Percentiles rank a stretch among this genome's conserved stretches.
Evolutionary conservation across 2,888 invertebrate species (phyloP).

Genomic region (Drosophila borborema): DNA sequence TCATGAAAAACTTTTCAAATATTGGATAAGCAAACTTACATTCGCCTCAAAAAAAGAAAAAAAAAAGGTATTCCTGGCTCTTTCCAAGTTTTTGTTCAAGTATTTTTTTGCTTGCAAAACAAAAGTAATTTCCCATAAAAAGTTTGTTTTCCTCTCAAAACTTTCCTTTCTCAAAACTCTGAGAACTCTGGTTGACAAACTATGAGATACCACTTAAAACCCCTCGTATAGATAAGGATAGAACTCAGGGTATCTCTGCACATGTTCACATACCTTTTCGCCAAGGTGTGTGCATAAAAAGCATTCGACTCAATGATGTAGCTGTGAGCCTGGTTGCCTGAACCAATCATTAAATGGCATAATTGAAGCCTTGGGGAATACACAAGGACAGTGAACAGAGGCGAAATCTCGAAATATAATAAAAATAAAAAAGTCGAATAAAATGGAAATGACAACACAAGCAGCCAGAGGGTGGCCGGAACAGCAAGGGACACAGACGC

Average conservation of each 20-base stretch:
- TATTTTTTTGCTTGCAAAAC: not conserved
- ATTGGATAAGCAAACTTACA: not conserved
- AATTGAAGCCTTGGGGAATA: constrained; percentile 73
- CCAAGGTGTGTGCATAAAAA: constrained; percentile 8
- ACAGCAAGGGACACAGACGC: constrained; percentile 28
- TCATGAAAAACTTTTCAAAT: not conserved
- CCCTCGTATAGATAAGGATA: not conserved
- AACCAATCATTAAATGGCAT: constrained; percentile 77
- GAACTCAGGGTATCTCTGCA: not conserved
- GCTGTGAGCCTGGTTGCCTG: constrained; percentile 21
- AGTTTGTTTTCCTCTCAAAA: not conserved
- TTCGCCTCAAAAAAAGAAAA: no score
- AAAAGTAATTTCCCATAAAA: not conserved
- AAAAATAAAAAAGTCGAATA: constrained; percentile 69
- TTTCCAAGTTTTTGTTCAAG: not conserved
- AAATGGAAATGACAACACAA: constrained; percentile 68
- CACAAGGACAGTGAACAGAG: constrained; percentile 24
- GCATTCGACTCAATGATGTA: constrained; percentile 23
- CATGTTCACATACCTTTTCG: not conserved
- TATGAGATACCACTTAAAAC: not conserved
- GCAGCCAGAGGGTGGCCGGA: constrained; percentile 51
- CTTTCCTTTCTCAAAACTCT: not conserved
- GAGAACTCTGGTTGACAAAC: not conserved
- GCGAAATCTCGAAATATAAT: constrained; percentile 64
- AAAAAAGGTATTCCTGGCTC: not conserved